A percentile compares a stretch with the other conserved stretches of the same genome.
Evolutionary conservation across 2,113 vertebrate species (phyloP).

Genomic region (Gila orcuttii): DNA sequence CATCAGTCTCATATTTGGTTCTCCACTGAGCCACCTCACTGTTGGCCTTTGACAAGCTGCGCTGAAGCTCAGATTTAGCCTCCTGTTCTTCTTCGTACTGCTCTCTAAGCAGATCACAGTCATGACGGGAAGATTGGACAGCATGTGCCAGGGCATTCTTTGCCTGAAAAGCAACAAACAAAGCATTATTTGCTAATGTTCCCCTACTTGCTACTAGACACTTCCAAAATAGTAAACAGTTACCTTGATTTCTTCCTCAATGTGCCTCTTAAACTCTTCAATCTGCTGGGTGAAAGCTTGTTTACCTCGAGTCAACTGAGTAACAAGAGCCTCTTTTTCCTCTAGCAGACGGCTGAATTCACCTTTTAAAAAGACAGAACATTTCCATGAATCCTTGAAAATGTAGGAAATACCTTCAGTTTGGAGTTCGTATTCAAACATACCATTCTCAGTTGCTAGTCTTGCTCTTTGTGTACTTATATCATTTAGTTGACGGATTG

Average conservation of each 20-base stretch:
- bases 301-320: constrained; percentile 81
- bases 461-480: constrained; percentile 79
- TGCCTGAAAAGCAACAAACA: constrained; percentile 69
- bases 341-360: constrained; percentile 76
- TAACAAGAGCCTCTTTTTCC: constrained; percentile 69
- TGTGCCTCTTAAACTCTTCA: constrained; percentile 84
- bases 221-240: neutral
- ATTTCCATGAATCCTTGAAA: neutral
- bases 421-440: neutral
- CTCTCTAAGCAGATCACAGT: constrained; percentile 79
- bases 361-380: constrained; percentile 64
- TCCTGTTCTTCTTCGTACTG: constrained; percentile 84
- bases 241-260: constrained; percentile 82
- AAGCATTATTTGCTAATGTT: neutral
- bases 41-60: constrained; percentile 73
- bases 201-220: neutral
- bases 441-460: constrained; percentile 81
- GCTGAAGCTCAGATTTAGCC: constrained; percentile 76
- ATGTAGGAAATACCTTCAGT: neutral
- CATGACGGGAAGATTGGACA: constrained; percentile 75
- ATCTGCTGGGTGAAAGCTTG: constrained; percentile 82
- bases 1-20: constrained; percentile 76
- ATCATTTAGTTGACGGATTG: constrained; percentile 84
- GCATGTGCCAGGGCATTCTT: constrained; percentile 85
- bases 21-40: constrained; percentile 79